Conservation (phyloP, 2,113 vertebrate genomes). For the Malurus melanocephalus region DNA sequence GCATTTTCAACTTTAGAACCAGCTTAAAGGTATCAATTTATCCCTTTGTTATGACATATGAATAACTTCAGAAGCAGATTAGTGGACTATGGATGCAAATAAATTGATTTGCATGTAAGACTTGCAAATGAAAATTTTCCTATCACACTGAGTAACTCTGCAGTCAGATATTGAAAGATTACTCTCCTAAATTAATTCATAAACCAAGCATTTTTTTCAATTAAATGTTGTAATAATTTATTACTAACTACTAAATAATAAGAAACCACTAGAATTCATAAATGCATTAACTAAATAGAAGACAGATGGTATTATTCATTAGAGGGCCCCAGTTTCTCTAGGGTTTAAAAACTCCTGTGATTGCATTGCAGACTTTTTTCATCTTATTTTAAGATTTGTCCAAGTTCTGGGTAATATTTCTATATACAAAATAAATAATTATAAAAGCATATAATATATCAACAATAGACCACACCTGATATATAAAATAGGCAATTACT, state of each 20-base stretch:
- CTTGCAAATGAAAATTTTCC: background rate
- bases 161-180: background rate
- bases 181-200: background rate
- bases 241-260: background rate
- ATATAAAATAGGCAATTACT: background rate
- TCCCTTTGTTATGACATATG: background rate
- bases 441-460: background rate
- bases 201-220: background rate
- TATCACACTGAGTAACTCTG: background rate
- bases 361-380: background rate
- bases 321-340: background rate
- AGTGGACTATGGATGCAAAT: background rate
- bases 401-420: background rate
- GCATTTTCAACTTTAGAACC: background rate
- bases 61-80: background rate
- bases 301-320: slow-evolving; percentile 29
- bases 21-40: background rate
- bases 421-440: background rate
- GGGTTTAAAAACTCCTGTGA: slow-evolving; percentile 1
- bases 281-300: slow-evolving; percentile 3
- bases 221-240: slow-evolving; percentile 26
- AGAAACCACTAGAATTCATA: slow-evolving; percentile 3
- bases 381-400: background rate
- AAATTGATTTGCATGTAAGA: background rate
- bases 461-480: background rate